Percentiles rank a stretch among this genome's conserved stretches.
Evolutionary conservation across 2,797 vertebrate genomes (phyloP).

Genomic region (Argyrosomus regius): DNA sequence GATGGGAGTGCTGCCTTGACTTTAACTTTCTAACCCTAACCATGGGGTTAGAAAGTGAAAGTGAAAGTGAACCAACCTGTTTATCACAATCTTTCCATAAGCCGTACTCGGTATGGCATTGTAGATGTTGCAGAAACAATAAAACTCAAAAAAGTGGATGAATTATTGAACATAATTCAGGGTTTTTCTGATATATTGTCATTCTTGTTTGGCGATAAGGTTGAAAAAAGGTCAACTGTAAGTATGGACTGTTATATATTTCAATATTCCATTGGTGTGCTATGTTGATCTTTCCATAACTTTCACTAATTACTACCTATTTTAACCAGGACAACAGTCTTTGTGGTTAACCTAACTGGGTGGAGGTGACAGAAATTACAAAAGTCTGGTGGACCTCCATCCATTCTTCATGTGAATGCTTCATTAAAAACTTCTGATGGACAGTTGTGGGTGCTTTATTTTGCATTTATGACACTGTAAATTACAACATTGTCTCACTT

Average conservation of each 20-base stretch:
- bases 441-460: not conserved
- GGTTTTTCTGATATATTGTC: not conserved
- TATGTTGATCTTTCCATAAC: not conserved
- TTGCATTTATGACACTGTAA: not conserved
- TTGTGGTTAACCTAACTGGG: not conserved
- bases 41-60: not conserved
- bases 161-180: not conserved
- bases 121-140: not conserved
- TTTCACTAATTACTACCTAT: not conserved
- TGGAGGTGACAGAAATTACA: not conserved
- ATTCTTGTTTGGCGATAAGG: not conserved
- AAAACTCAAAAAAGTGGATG: not conserved
- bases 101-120: no score
- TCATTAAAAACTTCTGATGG: constrained; percentile 22
- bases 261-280: no score
- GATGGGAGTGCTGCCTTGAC: not conserved
- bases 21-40: not conserved
- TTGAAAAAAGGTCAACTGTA: not conserved
- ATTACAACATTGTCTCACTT: not conserved
- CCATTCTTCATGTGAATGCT: constrained; percentile 3
- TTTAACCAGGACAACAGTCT: not conserved
- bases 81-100: not conserved
- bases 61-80: not conserved
- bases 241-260: no score
- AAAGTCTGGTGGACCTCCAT: not conserved